Percentiles rank a stretch among this genome's conserved stretches.
Conservation (phyloP, 2,797 vertebrate genomes). For the Tiaroga cobitis region DNA sequence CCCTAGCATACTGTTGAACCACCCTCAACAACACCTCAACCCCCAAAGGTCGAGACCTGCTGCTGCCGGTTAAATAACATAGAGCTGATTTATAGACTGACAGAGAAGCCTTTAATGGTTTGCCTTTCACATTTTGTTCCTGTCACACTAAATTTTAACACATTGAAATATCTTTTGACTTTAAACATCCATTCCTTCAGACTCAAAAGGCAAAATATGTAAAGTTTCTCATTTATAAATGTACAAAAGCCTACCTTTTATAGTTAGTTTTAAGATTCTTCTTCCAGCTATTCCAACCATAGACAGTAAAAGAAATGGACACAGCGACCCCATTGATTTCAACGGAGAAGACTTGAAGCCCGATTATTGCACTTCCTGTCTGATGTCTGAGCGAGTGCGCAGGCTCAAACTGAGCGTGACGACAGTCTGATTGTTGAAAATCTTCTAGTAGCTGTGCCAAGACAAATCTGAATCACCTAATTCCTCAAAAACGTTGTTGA, state of each 20-base stretch:
- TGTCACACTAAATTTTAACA: not conserved
- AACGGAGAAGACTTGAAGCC: no score
- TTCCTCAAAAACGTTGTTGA: no score
- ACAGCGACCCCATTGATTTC: no score
- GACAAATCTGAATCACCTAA: no score
- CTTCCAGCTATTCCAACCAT: not conserved
- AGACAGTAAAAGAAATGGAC: no score
- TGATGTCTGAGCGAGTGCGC: no score
- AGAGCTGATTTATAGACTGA: constrained; percentile 13
- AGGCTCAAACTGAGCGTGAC: no score
- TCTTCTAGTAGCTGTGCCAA: no score
- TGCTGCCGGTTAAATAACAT: not conserved
- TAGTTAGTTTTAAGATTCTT: not conserved
- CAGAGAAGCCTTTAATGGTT: not conserved
- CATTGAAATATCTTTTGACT: not conserved
- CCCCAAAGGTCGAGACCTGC: constrained; percentile 14
- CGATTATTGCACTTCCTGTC: no score
- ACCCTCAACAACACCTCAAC: not conserved
- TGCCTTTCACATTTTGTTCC: not conserved
- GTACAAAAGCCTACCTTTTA: not conserved
- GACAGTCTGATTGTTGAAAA: no score
- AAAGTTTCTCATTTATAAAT: not conserved
- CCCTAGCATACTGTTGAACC: constrained; percentile 2
- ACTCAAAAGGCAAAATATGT: not conserved
- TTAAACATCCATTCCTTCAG: not conserved